Evolutionary conservation across 2,113 vertebrate genomes (phyloP).

Genomic region (Prochilodus magdalenae): DNA sequence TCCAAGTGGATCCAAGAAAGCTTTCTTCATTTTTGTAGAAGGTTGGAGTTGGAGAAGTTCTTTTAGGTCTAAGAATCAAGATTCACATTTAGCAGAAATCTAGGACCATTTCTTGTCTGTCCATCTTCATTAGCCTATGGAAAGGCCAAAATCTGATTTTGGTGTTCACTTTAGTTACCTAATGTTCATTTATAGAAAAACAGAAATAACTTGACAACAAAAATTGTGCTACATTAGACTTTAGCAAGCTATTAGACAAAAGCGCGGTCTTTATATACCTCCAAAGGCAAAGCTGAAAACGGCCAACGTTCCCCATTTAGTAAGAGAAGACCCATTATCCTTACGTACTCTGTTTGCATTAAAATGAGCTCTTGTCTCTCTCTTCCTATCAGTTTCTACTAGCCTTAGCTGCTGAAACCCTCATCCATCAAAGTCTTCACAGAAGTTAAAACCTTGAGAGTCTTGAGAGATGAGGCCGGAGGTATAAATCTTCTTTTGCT

Average conservation of each 20-base stretch:
- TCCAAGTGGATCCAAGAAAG: neutral
- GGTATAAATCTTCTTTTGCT: neutral
- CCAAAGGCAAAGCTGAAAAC: neutral
- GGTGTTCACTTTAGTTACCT: no score
- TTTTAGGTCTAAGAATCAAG: neutral
- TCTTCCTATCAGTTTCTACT: neutral
- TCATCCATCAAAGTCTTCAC: constrained; percentile 10
- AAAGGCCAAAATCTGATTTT: neutral
- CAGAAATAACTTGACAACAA: no score
- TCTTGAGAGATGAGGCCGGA: neutral
- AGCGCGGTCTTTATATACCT: no score
- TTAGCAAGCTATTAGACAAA: no score
- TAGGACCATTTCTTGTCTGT: no score
- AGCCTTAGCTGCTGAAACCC: neutral
- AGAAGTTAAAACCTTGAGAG: constrained; percentile 11
- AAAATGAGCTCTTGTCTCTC: neutral
- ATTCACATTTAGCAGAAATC: neutral
- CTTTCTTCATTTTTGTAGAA: neutral
- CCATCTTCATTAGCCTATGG: neutral
- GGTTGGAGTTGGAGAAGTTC: neutral
- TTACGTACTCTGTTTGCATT: no score
- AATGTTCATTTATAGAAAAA: no score
- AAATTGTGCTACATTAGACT: no score
- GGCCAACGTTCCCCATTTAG: no score
- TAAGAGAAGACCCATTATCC: no score